Conservation (phyloP, 2,888 invertebrate species). For the Biston stratarius region DNA sequence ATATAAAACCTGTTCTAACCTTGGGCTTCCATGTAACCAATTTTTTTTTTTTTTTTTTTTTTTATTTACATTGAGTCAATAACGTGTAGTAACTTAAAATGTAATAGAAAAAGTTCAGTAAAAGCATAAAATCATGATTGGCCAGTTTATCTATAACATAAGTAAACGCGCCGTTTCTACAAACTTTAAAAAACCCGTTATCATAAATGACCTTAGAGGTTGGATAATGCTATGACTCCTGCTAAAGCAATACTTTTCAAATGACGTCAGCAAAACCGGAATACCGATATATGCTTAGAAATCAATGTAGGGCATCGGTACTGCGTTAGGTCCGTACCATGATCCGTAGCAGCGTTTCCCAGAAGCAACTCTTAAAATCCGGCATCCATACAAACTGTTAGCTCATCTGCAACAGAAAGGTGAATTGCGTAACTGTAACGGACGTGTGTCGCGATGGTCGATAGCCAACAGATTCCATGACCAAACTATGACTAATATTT, state of each 20-base stretch:
- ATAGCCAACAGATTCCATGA: conserved; percentile 19
- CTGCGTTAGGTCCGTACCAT: conserved; percentile 53
- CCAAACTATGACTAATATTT: conserved; percentile 29
- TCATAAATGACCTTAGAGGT: conserved; percentile 13
- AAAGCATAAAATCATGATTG: no score
- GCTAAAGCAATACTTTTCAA: conserved; percentile 11
- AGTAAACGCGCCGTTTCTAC: conserved; percentile 15
- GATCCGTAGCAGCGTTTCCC: conserved; percentile 51
- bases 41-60: no score
- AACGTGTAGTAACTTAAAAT: no score
- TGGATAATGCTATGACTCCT: not conserved
- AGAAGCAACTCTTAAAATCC: conserved; percentile 34
- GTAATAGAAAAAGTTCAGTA: no score
- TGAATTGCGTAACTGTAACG: conserved; percentile 28
- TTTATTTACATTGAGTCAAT: no score
- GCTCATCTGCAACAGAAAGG: conserved; percentile 3
- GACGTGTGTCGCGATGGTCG: conserved; percentile 14
- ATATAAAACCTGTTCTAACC: no score
- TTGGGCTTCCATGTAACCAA: no score
- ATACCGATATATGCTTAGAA: conserved; percentile 9
- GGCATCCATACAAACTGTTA: conserved; percentile 15
- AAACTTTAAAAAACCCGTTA: conserved; percentile 20
- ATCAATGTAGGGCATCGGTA: conserved; percentile 45
- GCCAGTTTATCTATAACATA: no score
- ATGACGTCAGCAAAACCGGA: conserved; percentile 52